Conservation (phyloP, 2,888 invertebrate species). For the Stramonita haemastoma region DNA sequence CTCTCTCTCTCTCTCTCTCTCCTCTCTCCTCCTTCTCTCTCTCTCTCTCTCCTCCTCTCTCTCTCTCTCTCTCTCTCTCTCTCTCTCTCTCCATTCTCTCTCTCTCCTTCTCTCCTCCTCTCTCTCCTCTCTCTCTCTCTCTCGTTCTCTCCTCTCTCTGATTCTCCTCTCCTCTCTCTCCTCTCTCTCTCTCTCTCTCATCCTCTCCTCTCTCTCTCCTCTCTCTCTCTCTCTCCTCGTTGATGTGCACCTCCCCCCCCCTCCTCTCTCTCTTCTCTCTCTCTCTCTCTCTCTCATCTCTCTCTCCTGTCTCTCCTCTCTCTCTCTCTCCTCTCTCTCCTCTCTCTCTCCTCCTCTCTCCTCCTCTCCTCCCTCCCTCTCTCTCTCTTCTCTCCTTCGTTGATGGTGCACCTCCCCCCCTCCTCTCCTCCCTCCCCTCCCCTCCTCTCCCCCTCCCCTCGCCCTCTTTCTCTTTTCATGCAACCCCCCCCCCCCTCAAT, state of each 20-base stretch:
- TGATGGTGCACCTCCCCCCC: neutral
- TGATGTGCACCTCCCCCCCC: too few relatives aligned
- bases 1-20: neutral
- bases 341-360: too few relatives aligned
- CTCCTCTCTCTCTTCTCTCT: neutral
- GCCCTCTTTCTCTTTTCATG: neutral
- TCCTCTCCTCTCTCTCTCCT: neutral
- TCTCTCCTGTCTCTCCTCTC: neutral
- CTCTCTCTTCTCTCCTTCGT: neutral
- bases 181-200: neutral
- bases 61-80: slow-evolving; percentile 4
- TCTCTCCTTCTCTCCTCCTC: neutral
- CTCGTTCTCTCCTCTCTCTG: neutral
- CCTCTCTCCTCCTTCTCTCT: neutral
- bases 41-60: neutral
- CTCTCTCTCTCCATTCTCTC: neutral
- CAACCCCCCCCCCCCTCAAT: neutral
- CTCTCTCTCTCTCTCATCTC: neutral
- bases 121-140: neutral
- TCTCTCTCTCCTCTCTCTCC: neutral
- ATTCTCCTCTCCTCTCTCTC: neutral
- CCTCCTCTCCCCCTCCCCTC: neutral
- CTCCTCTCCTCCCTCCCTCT: neutral
- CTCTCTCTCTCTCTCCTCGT: neutral
- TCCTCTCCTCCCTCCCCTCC: neutral